A percentile compares a stretch with the other conserved stretches of the same genome.
phyloP scores from a whole-genome alignment of 2,113 vertebrate species.

The Sapayoa aenigma region DNA sequence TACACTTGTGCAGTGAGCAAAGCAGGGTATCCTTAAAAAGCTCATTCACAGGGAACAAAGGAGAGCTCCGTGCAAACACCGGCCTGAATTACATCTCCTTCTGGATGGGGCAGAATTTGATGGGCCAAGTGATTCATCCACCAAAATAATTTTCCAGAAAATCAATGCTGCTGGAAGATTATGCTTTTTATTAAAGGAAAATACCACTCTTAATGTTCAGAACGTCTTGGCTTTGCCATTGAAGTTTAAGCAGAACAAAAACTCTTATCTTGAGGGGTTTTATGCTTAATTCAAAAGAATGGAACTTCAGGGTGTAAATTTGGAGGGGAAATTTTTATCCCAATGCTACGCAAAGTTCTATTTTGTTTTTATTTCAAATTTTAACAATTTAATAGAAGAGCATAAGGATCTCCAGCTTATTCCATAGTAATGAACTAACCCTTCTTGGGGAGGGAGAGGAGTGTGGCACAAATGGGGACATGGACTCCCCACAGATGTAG shows the following conservation, averaged over 20 bases:
- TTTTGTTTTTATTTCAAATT: neutral
- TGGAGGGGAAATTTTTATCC: neutral
- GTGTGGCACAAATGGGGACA: neutral
- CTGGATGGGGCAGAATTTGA: neutral
- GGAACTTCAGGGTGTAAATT: neutral
- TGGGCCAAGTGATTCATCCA: slow-evolving; percentile 30
- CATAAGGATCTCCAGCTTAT: neutral
- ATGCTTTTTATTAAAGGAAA: slow-evolving; percentile 45
- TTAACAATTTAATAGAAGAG: neutral
- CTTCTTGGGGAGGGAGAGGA: neutral
- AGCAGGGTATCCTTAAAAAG: neutral
- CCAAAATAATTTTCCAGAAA: neutral
- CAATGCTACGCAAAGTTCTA: neutral
- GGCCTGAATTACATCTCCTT: neutral
- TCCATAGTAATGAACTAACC: neutral
- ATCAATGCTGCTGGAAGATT: neutral
- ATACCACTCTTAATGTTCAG: neutral
- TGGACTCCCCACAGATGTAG: rapidly evolving
- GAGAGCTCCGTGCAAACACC: neutral
- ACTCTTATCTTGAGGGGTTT: neutral
- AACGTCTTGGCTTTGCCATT: neutral
- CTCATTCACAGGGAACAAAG: rapidly evolving
- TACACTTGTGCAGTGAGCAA: rapidly evolving
- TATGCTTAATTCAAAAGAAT: neutral
- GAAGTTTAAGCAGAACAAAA: neutral